Evolutionary conservation across 1,140 invertebrate genomes (phyloP).

Genomic region (Phymorhynchus buccinoides): DNA sequence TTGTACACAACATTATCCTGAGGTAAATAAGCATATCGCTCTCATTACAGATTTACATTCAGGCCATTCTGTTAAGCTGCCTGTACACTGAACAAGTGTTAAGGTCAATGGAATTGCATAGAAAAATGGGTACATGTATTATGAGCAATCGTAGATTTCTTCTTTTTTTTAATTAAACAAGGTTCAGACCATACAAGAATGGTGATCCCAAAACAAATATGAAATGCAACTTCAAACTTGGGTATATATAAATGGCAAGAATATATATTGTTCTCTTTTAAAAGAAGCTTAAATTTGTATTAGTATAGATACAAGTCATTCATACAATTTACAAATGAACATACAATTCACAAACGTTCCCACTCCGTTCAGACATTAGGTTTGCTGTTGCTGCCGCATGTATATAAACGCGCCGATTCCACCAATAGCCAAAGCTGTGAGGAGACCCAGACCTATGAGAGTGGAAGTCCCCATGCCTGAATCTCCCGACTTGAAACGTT

Average conservation of each 20-base stretch:
- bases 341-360: not conserved
- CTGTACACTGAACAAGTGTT: no score
- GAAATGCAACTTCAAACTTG: no score
- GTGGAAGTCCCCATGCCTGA: not conserved
- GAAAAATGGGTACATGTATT: no score
- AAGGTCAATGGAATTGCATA: no score
- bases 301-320: not conserved
- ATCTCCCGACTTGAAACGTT: not conserved
- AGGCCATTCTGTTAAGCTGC: no score
- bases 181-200: no score
- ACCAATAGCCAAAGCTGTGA: constrained; percentile 4
- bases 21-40: no score
- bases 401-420: constrained; percentile 3
- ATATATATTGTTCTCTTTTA: not conserved
- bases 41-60: no score
- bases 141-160: no score
- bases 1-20: no score
- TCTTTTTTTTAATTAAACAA: no score
- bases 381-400: not conserved
- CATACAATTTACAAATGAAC: not conserved
- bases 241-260: not conserved
- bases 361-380: not conserved
- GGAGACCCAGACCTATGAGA: not conserved
- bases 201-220: no score
- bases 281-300: not conserved